A percentile compares a stretch with the other conserved stretches of the same genome.
phyloP scores from a whole-genome alignment of 1,140 invertebrate species.

The Zaprionus davidi region DNA sequence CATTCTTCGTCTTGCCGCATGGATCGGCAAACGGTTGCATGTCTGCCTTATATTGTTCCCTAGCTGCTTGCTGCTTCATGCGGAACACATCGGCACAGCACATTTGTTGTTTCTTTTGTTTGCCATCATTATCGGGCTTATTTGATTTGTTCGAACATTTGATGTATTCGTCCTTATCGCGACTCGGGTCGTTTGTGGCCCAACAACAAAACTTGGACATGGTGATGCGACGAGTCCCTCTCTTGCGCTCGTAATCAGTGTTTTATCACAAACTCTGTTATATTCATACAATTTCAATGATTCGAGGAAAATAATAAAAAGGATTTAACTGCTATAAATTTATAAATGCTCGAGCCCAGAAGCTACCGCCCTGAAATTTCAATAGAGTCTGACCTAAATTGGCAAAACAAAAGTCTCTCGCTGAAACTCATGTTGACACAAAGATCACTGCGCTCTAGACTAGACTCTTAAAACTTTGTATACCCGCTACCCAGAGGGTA shows the following conservation, averaged over 20 bases:
- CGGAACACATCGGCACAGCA: slow-evolving; percentile 53
- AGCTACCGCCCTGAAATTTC: slow-evolving; percentile 63
- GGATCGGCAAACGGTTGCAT: neutral
- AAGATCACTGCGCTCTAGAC: slow-evolving; percentile 2
- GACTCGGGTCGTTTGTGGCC: slow-evolving; percentile 31
- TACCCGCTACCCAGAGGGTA: too few relatives aligned
- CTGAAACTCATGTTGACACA: neutral
- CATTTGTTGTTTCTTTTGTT: slow-evolving; percentile 14
- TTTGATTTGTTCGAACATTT: slow-evolving; percentile 38
- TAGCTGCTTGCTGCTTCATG: slow-evolving; percentile 11
- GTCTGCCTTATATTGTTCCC: slow-evolving; percentile 5
- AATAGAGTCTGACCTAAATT: slow-evolving; percentile 60
- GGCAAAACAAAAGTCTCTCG: neutral
- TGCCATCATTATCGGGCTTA: neutral
- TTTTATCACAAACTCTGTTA: neutral
- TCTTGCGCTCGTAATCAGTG: neutral
- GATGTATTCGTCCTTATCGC: slow-evolving; percentile 50
- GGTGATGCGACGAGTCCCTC: neutral
- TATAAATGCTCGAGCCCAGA: slow-evolving; percentile 47
- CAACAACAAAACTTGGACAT: slow-evolving; percentile 37
- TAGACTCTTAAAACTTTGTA: neutral
- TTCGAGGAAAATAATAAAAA: slow-evolving; percentile 48
- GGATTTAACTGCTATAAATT: slow-evolving; percentile 59
- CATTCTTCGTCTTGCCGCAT: slow-evolving; percentile 6
- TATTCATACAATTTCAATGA: slow-evolving; percentile 28